Evolutionary conservation across 2,113 vertebrate genomes (phyloP).

Genomic region (Cochlearius cochlearius): DNA sequence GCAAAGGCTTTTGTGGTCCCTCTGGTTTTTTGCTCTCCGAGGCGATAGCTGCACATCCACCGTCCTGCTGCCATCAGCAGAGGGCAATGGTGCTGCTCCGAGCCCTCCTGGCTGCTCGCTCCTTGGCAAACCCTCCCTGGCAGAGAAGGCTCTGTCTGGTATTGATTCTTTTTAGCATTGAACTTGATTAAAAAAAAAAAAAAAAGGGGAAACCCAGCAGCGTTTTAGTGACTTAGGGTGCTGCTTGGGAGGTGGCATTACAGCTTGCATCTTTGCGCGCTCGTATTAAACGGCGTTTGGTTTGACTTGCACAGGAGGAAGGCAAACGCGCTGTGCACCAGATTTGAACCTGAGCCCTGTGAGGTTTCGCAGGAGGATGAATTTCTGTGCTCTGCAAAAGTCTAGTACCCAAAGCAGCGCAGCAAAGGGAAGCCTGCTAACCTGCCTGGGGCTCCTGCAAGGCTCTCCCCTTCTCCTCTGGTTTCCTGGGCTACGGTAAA

Average conservation of each 20-base stretch:
- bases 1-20: neutral
- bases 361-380: rapidly evolving
- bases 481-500: neutral
- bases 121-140: neutral
- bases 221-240: rapidly evolving
- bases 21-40: rapidly evolving
- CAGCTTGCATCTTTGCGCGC: neutral
- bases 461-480: neutral
- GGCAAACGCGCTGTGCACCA: rapidly evolving
- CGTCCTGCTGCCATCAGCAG: neutral
- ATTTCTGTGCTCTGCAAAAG: neutral
- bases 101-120: neutral
- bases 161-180: rapidly evolving
- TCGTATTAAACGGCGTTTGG: neutral
- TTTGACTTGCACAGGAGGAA: neutral
- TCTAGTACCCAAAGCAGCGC: rapidly evolving
- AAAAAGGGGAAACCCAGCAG: rapidly evolving
- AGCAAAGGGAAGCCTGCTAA: neutral
- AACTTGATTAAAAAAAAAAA: neutral
- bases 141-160: rapidly evolving
- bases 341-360: neutral
- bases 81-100: constrained; percentile 7
- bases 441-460: no score
- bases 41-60: neutral
- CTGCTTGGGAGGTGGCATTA: neutral